Base-by-base conservation (phyloP, 2,888 invertebrate species). In the Cataglyphis altisquamis region DNA sequence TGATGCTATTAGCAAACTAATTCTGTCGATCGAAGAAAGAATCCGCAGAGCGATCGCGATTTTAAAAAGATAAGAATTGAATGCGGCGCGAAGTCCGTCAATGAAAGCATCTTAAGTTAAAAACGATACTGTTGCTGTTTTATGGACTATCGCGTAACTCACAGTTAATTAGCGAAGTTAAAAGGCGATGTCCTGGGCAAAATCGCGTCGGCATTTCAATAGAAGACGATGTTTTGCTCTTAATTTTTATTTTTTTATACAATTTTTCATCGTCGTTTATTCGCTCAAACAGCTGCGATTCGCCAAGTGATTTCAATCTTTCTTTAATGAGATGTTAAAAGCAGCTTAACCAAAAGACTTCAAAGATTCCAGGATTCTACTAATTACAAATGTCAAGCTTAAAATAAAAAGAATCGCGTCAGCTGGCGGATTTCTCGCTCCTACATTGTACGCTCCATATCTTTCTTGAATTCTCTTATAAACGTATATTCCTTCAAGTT, bases 161-260 rank as follows among this genome's bases (percentile, higher is more conserved):
- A 68, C 78, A 60, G 68, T 62, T 78, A 78, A 78, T 78, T 78
- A 70, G 60, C 8, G 48, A 78, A 78, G 78, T 78, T 70, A 70
- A 78, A 78, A 70, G 39, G n/a, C 21, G 32, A 68, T 45, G 68
- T 78, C 68, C 78, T 32, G 55, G 32, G 18, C 21, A 36, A 12
- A 62, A 48, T 64, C 60, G 36, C 48, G 60, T 57, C 36, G 9
- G 60, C 60, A 57, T 60, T 78, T 10, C 25, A 45, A 15, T n/a
- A 41, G n/a, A 25, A 15, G 15, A 18, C 6, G 41, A 12, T 45
- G 9, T 45, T 78, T 15, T 41, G 10, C 18, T 32, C 39, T 29
- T 66, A 5, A 39, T 41, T 60, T 21, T 64, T 64, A 21, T 21
- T 18, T 12, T 12, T 57, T 25, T 55, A 12, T 41, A 10, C 18